Conservation (phyloP, 2,888 invertebrate species). For the Andrena bucephala region DNA sequence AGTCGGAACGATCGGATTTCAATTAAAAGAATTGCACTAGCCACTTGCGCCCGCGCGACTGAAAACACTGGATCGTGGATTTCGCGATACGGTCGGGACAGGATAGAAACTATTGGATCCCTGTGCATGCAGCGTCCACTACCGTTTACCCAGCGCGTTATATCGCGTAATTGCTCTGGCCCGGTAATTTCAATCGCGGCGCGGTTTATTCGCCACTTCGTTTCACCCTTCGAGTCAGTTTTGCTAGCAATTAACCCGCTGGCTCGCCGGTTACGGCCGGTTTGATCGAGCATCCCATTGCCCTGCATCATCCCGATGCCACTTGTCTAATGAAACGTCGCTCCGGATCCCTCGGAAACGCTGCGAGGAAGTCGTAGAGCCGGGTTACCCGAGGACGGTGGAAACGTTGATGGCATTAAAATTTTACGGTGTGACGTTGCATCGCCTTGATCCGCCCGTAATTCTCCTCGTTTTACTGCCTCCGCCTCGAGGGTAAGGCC, state of each 20-base stretch:
- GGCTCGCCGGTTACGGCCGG: background rate
- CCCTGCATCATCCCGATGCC: background rate
- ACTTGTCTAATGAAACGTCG: constrained; percentile 10
- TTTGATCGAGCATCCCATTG: background rate
- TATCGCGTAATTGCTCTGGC: constrained; percentile 12
- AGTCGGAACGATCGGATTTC: constrained; percentile 3
- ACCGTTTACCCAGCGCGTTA: background rate
- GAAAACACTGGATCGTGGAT: background rate
- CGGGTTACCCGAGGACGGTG: background rate
- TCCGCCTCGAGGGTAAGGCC: background rate
- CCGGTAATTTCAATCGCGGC: constrained; percentile 23
- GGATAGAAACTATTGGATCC: constrained; percentile 17
- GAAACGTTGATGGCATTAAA: constrained; percentile 4
- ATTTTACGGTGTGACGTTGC: background rate
- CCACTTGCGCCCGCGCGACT: background rate
- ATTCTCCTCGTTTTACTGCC: background rate
- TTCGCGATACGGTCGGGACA: background rate
- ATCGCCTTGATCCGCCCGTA: background rate
- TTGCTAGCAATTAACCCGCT: constrained; percentile 10
- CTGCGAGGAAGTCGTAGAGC: background rate
- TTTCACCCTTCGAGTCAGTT: constrained; percentile 17
- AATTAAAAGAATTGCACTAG: constrained; percentile 11
- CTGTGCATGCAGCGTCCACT: constrained; percentile 2
- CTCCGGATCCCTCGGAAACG: background rate
- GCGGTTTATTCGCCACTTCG: constrained; percentile 10